phyloP scores from a whole-genome alignment of 2,797 vertebrate species.

The Huso huso region DNA sequence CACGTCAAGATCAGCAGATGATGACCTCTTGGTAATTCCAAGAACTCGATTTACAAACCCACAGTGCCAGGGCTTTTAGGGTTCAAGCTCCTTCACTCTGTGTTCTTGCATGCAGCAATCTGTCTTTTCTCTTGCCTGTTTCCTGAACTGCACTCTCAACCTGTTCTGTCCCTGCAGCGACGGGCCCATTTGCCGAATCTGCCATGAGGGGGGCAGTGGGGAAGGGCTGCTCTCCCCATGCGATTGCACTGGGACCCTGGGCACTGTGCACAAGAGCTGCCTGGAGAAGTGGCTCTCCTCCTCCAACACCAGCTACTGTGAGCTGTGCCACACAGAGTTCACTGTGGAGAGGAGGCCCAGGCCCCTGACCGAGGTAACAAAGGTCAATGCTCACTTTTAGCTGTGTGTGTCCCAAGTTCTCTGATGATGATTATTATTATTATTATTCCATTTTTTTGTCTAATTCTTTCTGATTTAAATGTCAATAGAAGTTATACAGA shows the following conservation, averaged over 20 bases:
- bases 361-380: conserved; percentile 83
- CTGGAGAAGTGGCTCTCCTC: conserved; percentile 93
- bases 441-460: not conserved
- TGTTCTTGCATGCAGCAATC: not conserved
- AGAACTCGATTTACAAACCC: too few relatives aligned
- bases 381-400: conserved; percentile 24
- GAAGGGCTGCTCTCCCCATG: conserved; percentile 84
- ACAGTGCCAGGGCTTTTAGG: too few relatives aligned
- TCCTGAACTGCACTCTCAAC: not conserved
- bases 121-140: not conserved
- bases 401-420: not conserved
- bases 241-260: conserved; percentile 85
- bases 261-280: conserved; percentile 90
- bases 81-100: not conserved
- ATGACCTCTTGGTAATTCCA: too few relatives aligned
- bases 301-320: conserved; percentile 95
- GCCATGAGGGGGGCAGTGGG: conserved; percentile 79
- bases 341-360: conserved; percentile 80
- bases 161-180: conserved; percentile 53
- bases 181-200: conserved; percentile 92
- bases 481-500: too few relatives aligned
- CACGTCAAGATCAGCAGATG: too few relatives aligned
- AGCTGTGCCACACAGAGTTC: conserved; percentile 92
- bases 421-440: not conserved
- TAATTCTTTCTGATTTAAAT: too few relatives aligned